phyloP scores from a whole-genome alignment of 2,797 vertebrate species.

The Otus scops region DNA sequence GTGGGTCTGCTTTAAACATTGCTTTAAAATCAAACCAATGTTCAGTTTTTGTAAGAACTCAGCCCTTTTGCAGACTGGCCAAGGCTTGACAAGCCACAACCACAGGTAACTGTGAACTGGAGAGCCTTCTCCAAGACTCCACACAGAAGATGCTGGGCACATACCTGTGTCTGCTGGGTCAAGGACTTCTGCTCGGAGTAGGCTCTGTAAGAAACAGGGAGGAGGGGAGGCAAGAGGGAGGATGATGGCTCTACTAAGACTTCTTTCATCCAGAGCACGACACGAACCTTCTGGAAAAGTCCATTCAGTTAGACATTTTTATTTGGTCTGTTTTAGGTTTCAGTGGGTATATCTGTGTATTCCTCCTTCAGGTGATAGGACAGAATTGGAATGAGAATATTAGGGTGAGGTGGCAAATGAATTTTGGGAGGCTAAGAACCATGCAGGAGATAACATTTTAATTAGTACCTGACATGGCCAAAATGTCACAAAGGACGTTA shows the following conservation, averaged over 20 bases:
- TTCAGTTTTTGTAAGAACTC: not conserved
- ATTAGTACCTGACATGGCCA: not conserved
- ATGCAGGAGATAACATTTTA: not conserved
- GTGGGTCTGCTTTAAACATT: not conserved
- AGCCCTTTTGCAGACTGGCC: not conserved
- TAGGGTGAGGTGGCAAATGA: not conserved
- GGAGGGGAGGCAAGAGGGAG: not conserved
- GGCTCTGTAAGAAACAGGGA: not conserved
- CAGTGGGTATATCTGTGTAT: not conserved
- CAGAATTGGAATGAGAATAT: not conserved
- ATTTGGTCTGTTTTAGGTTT: not conserved
- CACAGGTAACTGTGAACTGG: not conserved
- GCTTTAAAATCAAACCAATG: not conserved
- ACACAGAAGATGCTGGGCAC: fast-evolving
- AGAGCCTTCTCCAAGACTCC: not conserved
- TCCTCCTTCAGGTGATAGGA: not conserved
- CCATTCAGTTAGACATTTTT: not conserved
- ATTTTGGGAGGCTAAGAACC: not conserved
- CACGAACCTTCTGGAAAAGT: not conserved
- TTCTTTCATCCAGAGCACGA: not conserved
- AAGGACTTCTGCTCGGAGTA: not conserved
- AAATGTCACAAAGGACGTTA: not conserved
- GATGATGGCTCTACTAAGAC: not conserved
- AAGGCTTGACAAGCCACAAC: fast-evolving
- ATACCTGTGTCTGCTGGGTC: fast-evolving